phyloP scores from a whole-genome alignment of 1,140 invertebrate species.

The Drosophila ambigua region DNA sequence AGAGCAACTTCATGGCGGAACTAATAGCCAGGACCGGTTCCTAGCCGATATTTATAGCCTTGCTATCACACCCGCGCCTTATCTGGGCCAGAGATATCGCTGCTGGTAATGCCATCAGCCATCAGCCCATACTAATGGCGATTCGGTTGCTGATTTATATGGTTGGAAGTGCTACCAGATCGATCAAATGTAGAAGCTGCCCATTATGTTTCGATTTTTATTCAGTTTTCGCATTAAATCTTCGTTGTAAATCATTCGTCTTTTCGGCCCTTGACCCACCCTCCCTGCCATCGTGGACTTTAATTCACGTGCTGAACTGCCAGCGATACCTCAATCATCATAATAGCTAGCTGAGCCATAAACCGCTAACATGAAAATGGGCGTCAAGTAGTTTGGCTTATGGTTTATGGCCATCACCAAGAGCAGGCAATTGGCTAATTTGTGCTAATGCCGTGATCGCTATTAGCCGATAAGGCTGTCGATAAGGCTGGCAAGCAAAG shows the following conservation, averaged over 20 bases:
- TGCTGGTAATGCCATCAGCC: not conserved
- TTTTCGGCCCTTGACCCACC: too few species aligned
- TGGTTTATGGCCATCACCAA: constrained; percentile 28
- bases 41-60: constrained; percentile 51
- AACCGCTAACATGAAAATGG: not conserved
- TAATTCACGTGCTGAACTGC: too few species aligned
- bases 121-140: constrained; percentile 20
- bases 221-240: too few species aligned
- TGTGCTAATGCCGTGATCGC: constrained; percentile 34
- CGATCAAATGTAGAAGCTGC: not conserved
- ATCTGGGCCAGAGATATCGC: constrained; percentile 32
- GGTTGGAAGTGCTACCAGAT: not conserved
- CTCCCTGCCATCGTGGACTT: too few species aligned
- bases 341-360: constrained; percentile 13
- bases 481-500: constrained; percentile 16
- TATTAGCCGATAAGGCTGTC: constrained; percentile 39
- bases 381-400: not conserved
- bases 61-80: constrained; percentile 28
- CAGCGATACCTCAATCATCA: too few species aligned
- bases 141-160: constrained; percentile 6
- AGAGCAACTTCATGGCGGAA: constrained; percentile 43
- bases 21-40: constrained; percentile 22
- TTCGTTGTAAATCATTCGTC: too few species aligned
- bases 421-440: constrained; percentile 49
- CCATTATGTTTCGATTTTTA: too few species aligned